phyloP scores from a whole-genome alignment of 2,797 vertebrate species.

The Muraenolepis orangiensis region DNA sequence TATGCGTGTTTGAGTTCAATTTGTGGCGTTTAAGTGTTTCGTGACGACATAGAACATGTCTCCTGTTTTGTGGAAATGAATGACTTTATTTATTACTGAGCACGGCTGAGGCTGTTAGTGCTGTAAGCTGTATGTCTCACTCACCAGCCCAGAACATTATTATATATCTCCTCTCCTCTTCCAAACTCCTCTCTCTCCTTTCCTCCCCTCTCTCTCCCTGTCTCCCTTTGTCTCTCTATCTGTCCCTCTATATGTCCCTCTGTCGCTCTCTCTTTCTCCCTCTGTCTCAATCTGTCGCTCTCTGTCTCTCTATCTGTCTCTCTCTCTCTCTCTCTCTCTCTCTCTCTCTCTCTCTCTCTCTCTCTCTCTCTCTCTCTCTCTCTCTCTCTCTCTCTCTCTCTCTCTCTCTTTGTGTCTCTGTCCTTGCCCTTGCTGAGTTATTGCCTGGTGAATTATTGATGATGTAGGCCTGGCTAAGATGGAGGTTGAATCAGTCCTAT shows the following conservation, averaged over 20 bases:
- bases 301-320: no score
- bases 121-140: not conserved
- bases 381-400: constrained; percentile 12
- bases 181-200: not conserved
- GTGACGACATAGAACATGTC: not conserved
- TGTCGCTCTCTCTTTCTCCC: constrained; percentile 6
- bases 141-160: not conserved
- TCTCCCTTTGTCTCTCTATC: constrained; percentile 12
- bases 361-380: constrained; percentile 3
- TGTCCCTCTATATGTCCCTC: not conserved
- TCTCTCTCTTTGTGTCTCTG: not conserved
- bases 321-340: not conserved
- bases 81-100: constrained; percentile 1
- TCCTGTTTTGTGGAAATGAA: not conserved
- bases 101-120: not conserved
- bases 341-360: constrained; percentile 6
- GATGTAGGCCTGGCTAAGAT: constrained; percentile 34
- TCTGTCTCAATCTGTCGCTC: no score
- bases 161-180: not conserved
- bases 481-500: constrained; percentile 37
- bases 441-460: constrained; percentile 64
- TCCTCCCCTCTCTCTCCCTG: no score
- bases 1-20: not conserved
- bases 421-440: constrained; percentile 37
- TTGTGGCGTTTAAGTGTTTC: not conserved